Conservation (phyloP, 2,888 invertebrate species). For the Eristalis arbustorum region DNA sequence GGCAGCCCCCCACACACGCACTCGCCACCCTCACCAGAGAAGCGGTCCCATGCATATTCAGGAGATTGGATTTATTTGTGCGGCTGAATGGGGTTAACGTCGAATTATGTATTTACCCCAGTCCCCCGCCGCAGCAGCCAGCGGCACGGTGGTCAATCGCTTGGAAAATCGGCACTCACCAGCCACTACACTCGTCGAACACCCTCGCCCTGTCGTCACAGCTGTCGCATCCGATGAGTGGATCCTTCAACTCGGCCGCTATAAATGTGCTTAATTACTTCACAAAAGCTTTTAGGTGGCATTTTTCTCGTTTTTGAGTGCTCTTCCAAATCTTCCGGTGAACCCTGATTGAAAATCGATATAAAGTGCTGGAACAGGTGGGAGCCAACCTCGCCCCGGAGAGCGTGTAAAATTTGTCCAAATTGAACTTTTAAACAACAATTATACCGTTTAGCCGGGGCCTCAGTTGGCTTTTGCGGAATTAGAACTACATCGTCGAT, state of each 20-base stretch:
- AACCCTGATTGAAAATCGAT: conserved; percentile 52
- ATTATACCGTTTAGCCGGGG: not conserved
- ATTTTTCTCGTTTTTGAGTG: not conserved
- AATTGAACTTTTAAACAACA: conserved; percentile 24
- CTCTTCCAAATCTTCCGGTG: not conserved
- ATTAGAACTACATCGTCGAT: conserved; percentile 31
- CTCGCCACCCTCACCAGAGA: not conserved
- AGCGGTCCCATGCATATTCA: conserved; percentile 22
- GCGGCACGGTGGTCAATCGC: conserved; percentile 43
- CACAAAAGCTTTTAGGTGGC: conserved; percentile 32
- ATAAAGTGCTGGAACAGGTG: not conserved
- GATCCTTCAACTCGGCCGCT: conserved; percentile 23
- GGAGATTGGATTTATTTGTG: conserved; percentile 41
- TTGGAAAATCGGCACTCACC: conserved; percentile 48
- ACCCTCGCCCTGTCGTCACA: conserved; percentile 8
- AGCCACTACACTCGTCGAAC: not conserved
- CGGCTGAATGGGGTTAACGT: conserved; percentile 51
- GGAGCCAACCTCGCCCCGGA: not conserved
- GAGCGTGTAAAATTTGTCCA: not conserved
- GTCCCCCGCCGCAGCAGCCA: not conserved
- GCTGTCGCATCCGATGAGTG: conserved; percentile 50
- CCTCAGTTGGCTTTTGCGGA: not conserved
- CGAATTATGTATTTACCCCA: conserved; percentile 23
- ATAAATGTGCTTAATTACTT: conserved; percentile 56
- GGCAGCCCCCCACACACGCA: not conserved